Evolutionary conservation across 2,888 invertebrate genomes (phyloP).

Genomic region (Eledona agricola): DNA sequence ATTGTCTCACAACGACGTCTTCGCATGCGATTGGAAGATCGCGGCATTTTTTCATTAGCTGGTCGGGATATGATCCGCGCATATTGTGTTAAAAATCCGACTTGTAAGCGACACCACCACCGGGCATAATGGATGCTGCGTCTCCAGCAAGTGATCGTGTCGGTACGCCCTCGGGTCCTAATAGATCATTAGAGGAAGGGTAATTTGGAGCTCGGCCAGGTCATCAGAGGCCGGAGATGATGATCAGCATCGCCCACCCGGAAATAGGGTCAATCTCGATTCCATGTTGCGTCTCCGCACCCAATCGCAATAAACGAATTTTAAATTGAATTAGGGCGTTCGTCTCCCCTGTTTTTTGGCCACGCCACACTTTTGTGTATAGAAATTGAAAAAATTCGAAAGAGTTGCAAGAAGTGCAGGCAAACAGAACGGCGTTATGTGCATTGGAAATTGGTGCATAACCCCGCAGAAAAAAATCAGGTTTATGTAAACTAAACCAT

Average conservation of each 20-base stretch:
- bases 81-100: slow-evolving; percentile 10
- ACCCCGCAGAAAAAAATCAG: too few relatives aligned
- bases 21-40: too few relatives aligned
- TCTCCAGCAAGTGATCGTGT: slow-evolving; percentile 17
- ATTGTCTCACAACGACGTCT: slow-evolving; percentile 21
- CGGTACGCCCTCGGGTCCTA: slow-evolving; percentile 32
- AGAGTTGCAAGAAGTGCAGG: too few relatives aligned
- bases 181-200: slow-evolving; percentile 41
- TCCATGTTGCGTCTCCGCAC: slow-evolving; percentile 15
- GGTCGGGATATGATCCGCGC: too few relatives aligned
- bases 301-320: slow-evolving; percentile 37
- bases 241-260: slow-evolving; percentile 42
- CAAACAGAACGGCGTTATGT: too few relatives aligned
- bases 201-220: slow-evolving; percentile 41
- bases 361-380: too few relatives aligned
- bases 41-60: too few relatives aligned
- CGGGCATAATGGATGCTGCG: slow-evolving; percentile 20
- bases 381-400: too few relatives aligned
- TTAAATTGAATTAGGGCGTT: slow-evolving; percentile 33
- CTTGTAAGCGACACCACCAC: slow-evolving; percentile 1
- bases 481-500: too few relatives aligned
- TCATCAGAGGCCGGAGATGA: slow-evolving; percentile 52
- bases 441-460: too few relatives aligned
- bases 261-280: slow-evolving; percentile 40
- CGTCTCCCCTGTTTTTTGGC: too few relatives aligned